A percentile compares a stretch with the other conserved stretches of the same genome.
Conservation (phyloP, 1,140 invertebrate species). For the Anastatus disparis region DNA sequence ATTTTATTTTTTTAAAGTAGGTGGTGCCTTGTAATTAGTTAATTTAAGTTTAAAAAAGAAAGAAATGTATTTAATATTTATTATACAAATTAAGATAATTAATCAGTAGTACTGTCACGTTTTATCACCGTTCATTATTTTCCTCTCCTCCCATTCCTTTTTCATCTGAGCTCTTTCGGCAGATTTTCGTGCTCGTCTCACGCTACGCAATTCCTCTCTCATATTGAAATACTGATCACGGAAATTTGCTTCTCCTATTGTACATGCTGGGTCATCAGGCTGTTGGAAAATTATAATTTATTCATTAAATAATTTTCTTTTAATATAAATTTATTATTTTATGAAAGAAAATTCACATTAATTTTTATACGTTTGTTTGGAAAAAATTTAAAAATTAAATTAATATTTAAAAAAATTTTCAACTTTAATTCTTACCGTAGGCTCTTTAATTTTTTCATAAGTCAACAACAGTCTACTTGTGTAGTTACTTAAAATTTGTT, state of each 20-base stretch:
- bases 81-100: conserved; percentile 33
- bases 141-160: conserved; percentile 56
- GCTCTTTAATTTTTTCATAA: conserved; percentile 82
- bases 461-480: conserved; percentile 87
- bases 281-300: conserved; percentile 36
- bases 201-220: conserved; percentile 72
- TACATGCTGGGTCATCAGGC: conserved; percentile 52
- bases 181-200: conserved; percentile 62
- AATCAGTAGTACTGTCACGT: conserved; percentile 16
- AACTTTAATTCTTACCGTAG: conserved; percentile 51
- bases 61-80: conserved; percentile 39
- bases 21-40: conserved; percentile 12
- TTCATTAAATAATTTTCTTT: conserved; percentile 10
- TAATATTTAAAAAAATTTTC: not conserved
- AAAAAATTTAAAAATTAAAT: not conserved
- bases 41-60: conserved; percentile 29
- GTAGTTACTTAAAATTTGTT: conserved; percentile 83
- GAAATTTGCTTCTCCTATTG: conserved; percentile 66
- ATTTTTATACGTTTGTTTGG: too few species aligned
- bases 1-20: conserved; percentile 26
- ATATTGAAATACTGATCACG: conserved; percentile 75
- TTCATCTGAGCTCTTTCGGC: conserved; percentile 54
- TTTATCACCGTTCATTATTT: conserved; percentile 18
- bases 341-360: too few species aligned
- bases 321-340: conserved; percentile 34